Evolutionary conservation across 2,797 vertebrate species (phyloP).

Genomic region (Thamnophis elegans): DNA sequence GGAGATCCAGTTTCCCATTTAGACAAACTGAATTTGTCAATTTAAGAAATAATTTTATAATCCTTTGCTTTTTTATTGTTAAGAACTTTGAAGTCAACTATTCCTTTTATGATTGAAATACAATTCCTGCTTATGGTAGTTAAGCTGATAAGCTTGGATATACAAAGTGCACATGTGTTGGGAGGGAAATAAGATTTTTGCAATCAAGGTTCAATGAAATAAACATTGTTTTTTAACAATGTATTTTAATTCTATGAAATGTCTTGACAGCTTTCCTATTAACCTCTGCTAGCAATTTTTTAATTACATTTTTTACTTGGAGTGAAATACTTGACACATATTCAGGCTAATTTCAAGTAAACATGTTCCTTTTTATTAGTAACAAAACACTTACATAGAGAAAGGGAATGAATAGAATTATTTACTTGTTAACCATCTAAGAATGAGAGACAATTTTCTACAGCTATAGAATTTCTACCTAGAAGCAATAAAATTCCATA

Average conservation of each 20-base stretch:
- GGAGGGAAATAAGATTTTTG: background rate
- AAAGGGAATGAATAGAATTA: background rate
- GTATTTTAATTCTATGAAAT: slow-evolving; percentile 26
- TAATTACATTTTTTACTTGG: slow-evolving; percentile 40
- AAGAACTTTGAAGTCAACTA: background rate
- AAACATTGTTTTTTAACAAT: slow-evolving; percentile 25
- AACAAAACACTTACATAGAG: background rate
- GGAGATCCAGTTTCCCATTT: background rate
- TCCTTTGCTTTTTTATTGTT: background rate
- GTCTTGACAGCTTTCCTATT: slow-evolving; percentile 48
- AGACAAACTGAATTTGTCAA: background rate
- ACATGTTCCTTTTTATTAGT: slow-evolving; percentile 27
- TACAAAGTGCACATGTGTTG: slow-evolving; percentile 12
- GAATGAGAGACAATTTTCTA: background rate
- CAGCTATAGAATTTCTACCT: background rate
- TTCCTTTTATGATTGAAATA: slow-evolving; percentile 9
- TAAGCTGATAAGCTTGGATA: slow-evolving; percentile 10
- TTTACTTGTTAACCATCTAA: background rate
- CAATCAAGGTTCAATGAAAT: slow-evolving; percentile 21
- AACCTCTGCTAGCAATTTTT: slow-evolving; percentile 44
- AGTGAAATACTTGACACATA: slow-evolving; percentile 27
- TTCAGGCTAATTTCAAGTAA: slow-evolving; percentile 32
- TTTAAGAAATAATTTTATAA: background rate
- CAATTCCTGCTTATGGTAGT: background rate
- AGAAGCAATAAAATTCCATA: background rate